phyloP scores from a whole-genome alignment of 2,797 vertebrate species.

The Catharus ustulatus region DNA sequence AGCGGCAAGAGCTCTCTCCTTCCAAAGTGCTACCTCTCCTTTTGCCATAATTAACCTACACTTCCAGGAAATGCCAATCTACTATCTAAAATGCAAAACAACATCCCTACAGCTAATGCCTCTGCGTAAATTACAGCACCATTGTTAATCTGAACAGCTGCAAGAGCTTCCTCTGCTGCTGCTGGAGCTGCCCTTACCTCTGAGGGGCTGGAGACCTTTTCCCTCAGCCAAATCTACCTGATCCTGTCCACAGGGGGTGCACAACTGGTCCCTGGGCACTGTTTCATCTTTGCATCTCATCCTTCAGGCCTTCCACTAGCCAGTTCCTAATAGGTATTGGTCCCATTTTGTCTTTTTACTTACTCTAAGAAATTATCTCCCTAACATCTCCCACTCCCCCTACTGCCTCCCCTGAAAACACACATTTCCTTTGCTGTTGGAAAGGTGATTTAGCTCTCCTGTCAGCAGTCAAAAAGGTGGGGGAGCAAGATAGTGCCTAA shows the following conservation, averaged over 20 bases:
- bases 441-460: background rate
- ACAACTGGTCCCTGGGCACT: background rate
- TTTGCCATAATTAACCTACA: background rate
- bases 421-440: background rate
- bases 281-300: background rate
- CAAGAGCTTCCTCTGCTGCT: background rate
- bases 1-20: background rate
- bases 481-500: background rate
- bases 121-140: background rate
- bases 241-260: background rate
- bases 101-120: background rate
- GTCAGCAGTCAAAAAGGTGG: background rate
- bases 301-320: background rate
- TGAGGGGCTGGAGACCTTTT: background rate
- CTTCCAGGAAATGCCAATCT: background rate
- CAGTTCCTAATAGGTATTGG: background rate
- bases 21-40: background rate
- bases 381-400: background rate
- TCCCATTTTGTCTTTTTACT: background rate
- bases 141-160: background rate
- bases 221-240: background rate
- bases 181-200: background rate
- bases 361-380: background rate
- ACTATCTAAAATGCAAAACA: background rate
- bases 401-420: background rate